These are phyloP conservation scores for Pristionchus arcanus DNA, from an alignment of 2,888 invertebrate species.

Conservation along the genomic window DNA sequence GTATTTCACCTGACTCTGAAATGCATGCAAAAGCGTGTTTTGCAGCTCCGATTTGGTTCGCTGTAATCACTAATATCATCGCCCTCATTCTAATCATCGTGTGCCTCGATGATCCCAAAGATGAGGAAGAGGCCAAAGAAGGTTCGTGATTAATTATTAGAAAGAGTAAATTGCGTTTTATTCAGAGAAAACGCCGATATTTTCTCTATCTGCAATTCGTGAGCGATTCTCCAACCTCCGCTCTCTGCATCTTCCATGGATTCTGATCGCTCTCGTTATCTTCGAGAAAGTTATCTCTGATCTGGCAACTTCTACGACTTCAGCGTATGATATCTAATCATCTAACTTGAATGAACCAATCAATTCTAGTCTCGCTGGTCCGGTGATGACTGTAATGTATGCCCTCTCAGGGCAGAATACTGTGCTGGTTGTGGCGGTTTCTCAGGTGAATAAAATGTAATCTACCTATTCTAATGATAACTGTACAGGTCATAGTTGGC, in stretches of 20 bases:
- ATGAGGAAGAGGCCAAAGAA: neutral
- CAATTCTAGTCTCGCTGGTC: neutral
- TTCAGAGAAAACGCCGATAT: neutral
- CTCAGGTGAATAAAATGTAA: neutral
- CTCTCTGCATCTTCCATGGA: conserved; percentile 13
- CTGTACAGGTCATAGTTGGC: neutral
- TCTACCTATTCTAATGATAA: neutral
- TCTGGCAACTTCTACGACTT: neutral
- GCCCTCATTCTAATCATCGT: conserved; percentile 7
- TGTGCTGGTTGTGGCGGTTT: neutral
- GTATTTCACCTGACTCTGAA: neutral
- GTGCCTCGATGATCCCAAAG: neutral
- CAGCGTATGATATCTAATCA: neutral
- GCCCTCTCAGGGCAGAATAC: neutral
- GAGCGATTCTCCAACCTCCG: neutral
- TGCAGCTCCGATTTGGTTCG: conserved; percentile 42
- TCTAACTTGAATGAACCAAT: neutral
- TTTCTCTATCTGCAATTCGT: neutral
- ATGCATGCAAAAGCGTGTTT: neutral
- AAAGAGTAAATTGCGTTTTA: neutral
- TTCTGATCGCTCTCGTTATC: conserved; percentile 13
- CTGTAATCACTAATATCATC: neutral
- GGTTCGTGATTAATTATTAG: neutral
- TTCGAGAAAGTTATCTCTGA: neutral
- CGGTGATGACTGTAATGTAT: conserved; percentile 18